Evolutionary conservation across 2,113 vertebrate species (phyloP), one percentile per base, ranked within the genome.

Genomic region (Ivindomyrus marchei): DNA sequence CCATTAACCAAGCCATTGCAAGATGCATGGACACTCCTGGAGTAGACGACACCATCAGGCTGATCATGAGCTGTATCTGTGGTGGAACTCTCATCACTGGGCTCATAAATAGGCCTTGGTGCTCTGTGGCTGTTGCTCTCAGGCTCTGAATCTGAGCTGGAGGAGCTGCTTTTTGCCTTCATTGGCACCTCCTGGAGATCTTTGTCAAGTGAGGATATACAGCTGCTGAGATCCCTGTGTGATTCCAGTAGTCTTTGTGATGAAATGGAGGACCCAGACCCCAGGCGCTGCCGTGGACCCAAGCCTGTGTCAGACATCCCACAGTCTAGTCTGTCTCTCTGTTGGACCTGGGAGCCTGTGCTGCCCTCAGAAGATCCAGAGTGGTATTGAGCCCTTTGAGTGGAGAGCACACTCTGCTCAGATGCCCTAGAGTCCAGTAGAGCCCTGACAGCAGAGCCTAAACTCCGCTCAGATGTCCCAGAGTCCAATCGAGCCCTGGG

Each of bases 331-430:
- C 93, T 93, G 89, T 94, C 92, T 46, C 93, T 93, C 88, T 90
- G 47, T 11, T 49, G 3, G 47, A 92, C 92, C 70, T 92, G 3
- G 27, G 93, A 93, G 92, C 93, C 0, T 47, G 83, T n/a, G 77
- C 92, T 93, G 74, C 11, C 89, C 89, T 94, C 95, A 0, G 94
- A 95, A 0, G 94, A 91, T 1, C 92, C 94, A 0, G 94, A 95
- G 80, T 95, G 93, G 7, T 88, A 47, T 8, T 47, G 42, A 31
- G 46, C 50, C 56, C 88, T 58, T 19, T 45, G 36, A 3, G 88
- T 31, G 27, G 80, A 52, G 19, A 85, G 46, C 13, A 86, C 21
- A 80, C 83, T 87, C 2, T 11, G n/a, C n/a, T 91, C 89, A 3
- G 90, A 90, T 13, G 85, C 66, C 49, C 66, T 15, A 86, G 94